Base-by-base conservation (phyloP, 2,797 vertebrate genomes). In the Catamblyrhynchus diadema region DNA sequence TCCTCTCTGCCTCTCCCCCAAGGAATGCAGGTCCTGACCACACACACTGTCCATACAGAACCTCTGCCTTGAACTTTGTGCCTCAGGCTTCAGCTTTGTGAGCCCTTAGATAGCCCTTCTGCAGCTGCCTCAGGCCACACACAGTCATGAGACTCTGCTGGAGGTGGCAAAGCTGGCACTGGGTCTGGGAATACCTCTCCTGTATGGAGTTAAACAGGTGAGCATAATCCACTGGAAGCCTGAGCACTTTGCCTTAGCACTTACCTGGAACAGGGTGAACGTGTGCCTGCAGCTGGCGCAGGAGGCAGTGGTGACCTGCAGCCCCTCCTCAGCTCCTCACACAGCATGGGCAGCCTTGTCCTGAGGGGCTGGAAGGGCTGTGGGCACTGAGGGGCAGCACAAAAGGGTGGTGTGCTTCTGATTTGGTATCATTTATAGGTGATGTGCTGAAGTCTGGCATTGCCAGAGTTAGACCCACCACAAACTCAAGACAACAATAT, bases 61-160 rank as follows among this genome's bases (percentile, higher is more conserved):
- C 69, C 45, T 93, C 70, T 78, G 70, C 88, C 88, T 75, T 83
- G 72, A 94, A 57, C 65, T 69, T 57, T 17, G n/a, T 77, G 71
- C 77, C 66, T 92, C 1, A 2, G 73, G 64, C 70, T 65, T 54
- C 57, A 88, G 61, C 67, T 79, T 45, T 42, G 44, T 59, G 70
- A 90, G 74, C 83, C 69, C 66, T 81, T 21, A 30, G 51, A 41
- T 12, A 22, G 82, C 53, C 45, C 50, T 81, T 62, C 70, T 81
- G 81, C 83, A 92, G 86, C 91, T 94, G 86, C 72, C 37, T 65
- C 61, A n/a, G 88, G 60, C 92, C 88, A 86, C 86, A 65, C 80
- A n/a, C 72, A 64, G 86, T 32, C 5, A 1, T n/a, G 30, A 8
- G 61, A 41, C 44, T 66, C 37, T 65, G 70, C 66, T 44, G 81